Percentiles rank a stretch among this genome's conserved stretches.
Evolutionary conservation across 1,140 invertebrate genomes (phyloP).

Genomic region (Druon quercuslanigerum): DNA sequence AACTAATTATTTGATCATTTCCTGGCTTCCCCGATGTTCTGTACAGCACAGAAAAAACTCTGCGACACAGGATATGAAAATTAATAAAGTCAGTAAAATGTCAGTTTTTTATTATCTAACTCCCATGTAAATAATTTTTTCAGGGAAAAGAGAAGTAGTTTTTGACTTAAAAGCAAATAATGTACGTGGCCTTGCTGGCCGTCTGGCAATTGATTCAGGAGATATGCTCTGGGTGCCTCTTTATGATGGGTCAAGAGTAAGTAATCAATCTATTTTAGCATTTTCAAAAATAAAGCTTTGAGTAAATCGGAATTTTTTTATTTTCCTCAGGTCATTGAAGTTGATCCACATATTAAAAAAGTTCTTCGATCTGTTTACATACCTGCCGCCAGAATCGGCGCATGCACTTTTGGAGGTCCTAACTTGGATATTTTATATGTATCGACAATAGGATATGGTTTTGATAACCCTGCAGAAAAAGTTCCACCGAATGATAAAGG

Average conservation of each 20-base stretch:
- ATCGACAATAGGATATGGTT: constrained; percentile 69
- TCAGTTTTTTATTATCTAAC: no score
- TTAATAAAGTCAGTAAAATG: no score
- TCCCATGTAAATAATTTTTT: background rate
- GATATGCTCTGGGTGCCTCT: constrained; percentile 59
- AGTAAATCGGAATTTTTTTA: no score
- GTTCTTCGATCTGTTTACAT: constrained; percentile 79
- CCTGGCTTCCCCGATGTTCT: no score
- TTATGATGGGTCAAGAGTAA: constrained; percentile 74
- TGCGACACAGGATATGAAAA: no score
- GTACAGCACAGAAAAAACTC: no score
- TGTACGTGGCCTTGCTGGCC: constrained; percentile 78
- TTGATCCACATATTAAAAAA: constrained; percentile 74
- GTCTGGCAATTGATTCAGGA: constrained; percentile 82
- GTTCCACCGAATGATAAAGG: constrained; percentile 76
- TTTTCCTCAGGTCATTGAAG: no score
- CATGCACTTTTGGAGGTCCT: constrained; percentile 59
- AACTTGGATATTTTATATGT: constrained; percentile 49
- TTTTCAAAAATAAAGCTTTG: constrained; percentile 60
- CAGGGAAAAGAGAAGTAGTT: constrained; percentile 55
- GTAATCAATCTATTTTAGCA: constrained; percentile 53
- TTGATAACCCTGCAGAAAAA: constrained; percentile 74
- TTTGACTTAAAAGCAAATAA: constrained; percentile 63
- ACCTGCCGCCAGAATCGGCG: constrained; percentile 80
- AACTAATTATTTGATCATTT: no score